Evolutionary conservation across 2,113 vertebrate species (phyloP).

Genomic region (Menidia beryllina): DNA sequence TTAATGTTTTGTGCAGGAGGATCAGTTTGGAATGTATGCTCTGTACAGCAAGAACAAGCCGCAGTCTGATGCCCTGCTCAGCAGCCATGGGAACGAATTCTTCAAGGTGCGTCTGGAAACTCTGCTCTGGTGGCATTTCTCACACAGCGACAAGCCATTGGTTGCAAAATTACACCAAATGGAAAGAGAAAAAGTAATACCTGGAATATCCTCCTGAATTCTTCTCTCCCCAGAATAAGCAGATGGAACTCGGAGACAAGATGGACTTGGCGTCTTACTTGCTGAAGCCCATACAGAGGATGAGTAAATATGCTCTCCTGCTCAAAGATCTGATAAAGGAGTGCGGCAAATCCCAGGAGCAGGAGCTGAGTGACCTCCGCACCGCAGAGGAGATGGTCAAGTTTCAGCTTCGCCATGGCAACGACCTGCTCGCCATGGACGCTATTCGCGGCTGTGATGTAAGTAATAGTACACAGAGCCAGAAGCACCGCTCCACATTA

Average conservation of each 20-base stretch:
- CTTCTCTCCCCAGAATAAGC: slow-evolving; percentile 86
- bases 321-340: slow-evolving; percentile 95
- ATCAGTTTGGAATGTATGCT: slow-evolving; percentile 89
- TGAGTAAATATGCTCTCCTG: slow-evolving; percentile 95
- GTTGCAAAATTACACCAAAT: background rate
- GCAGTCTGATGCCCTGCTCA: slow-evolving; percentile 83
- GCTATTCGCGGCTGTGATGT: slow-evolving; percentile 96
- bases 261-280: slow-evolving; percentile 97
- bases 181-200: background rate
- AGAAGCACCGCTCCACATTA: background rate
- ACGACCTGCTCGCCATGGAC: slow-evolving; percentile 97
- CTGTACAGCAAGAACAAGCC: slow-evolving; percentile 93
- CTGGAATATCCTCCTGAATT: background rate
- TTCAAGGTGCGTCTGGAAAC: slow-evolving; percentile 84
- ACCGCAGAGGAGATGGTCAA: slow-evolving; percentile 93
- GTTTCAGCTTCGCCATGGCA: slow-evolving; percentile 95
- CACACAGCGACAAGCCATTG: background rate
- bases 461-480: slow-evolving; percentile 58
- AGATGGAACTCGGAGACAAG: slow-evolving; percentile 91
- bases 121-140: slow-evolving; percentile 28
- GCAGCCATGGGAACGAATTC: slow-evolving; percentile 86
- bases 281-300: slow-evolving; percentile 95
- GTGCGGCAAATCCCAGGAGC: slow-evolving; percentile 87
- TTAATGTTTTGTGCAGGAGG: slow-evolving; percentile 81
- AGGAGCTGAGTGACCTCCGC: slow-evolving; percentile 88